Base-by-base conservation (phyloP, 2,797 vertebrate genomes). In the Acipenser ruthenus region DNA sequence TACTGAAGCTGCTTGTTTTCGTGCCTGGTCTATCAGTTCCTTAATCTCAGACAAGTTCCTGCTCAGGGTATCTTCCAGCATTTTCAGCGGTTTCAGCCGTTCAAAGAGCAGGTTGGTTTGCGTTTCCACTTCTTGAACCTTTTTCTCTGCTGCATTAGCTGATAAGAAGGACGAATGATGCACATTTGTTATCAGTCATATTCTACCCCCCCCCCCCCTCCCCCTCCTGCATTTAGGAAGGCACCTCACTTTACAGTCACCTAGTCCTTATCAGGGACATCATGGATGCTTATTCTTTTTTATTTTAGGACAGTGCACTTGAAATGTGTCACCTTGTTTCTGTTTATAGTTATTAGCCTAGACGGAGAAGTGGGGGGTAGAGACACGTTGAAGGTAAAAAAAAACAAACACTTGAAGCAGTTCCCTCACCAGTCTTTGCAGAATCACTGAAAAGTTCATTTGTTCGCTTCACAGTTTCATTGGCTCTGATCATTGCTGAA, bases 21-120 rank as follows among this genome's bases (percentile, higher is more conserved):
- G 86, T 51, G 95, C 94, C 78, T 97, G 95, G 65, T 86, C 89
- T 73, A 98, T 99, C 71, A 99, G 84, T 70, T 97, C 90, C 78
- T 90, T 92, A 79, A 99, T 96, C 80, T 98, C 94, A 0, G 94
- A 95, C 13, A 99, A 73, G 75, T 99, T 99, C 75, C 90, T 89
- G 80, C 78, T 92, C 71, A 99, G 77, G 6, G 86, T 94, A 75
- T 97, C 93, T 79, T 93, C 92, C 48, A 99, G 77, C 8, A 79
- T 73, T 83, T 90, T 93, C 77, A 99, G 75, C 8, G 95, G 96
- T 75, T 94, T 93, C 70, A 97, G 78, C 1, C 87, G 88, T 37
- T 94, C 91, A 70, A 93, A 82, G 52, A 98, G 77, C 15, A 85
- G 83, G 70, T 87, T 89, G n/a, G 93, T 87, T 63, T 92, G 90